Percentiles rank a stretch among this genome's conserved stretches.
These are phyloP conservation scores for Asarcornis scutulata DNA, from an alignment of 2,113 vertebrate species.

Conservation along the genomic window DNA sequence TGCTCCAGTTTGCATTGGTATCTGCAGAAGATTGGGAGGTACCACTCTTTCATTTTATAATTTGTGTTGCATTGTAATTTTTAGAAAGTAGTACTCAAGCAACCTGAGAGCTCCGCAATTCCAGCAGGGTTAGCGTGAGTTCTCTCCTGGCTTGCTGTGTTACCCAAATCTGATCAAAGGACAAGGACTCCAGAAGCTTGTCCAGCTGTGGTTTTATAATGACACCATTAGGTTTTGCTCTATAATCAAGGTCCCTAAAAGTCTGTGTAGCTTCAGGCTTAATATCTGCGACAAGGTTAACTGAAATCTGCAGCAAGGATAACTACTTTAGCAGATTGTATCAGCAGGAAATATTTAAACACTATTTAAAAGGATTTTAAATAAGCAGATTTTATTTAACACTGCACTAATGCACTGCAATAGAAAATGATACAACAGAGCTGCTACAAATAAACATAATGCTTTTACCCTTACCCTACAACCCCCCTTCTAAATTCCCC, in stretches of 20 bases:
- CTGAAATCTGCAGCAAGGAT: conserved; percentile 83
- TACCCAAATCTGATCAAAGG: conserved; percentile 77
- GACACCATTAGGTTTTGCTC: conserved; percentile 77
- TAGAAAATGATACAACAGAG: conserved; percentile 75
- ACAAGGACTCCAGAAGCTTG: conserved; percentile 76
- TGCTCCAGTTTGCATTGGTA: background rate
- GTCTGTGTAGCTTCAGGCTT: conserved; percentile 78
- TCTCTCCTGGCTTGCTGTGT: conserved; percentile 61
- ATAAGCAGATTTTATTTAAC: conserved; percentile 86
- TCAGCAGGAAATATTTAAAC: conserved; percentile 82
- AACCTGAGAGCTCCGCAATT: conserved; percentile 48
- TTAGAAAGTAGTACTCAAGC: conserved; percentile 46
- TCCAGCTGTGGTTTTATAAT: conserved; percentile 80
- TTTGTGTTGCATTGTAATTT: conserved; percentile 40
- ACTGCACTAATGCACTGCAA: conserved; percentile 77
- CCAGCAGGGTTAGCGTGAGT: conserved; percentile 45
- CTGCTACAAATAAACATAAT: conserved; percentile 78
- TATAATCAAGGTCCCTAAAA: conserved; percentile 77
- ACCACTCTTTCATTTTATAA: conserved; percentile 2
- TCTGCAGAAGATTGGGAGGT: background rate
- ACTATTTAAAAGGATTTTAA: conserved; percentile 86
- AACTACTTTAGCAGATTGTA: conserved; percentile 82
- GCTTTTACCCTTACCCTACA: conserved; percentile 53
- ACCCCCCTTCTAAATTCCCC: conserved; percentile 21
- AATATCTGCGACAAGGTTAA: conserved; percentile 81